Evolutionary conservation across 2,797 vertebrate species (phyloP).

Genomic region (Leptatherina wallacei): DNA sequence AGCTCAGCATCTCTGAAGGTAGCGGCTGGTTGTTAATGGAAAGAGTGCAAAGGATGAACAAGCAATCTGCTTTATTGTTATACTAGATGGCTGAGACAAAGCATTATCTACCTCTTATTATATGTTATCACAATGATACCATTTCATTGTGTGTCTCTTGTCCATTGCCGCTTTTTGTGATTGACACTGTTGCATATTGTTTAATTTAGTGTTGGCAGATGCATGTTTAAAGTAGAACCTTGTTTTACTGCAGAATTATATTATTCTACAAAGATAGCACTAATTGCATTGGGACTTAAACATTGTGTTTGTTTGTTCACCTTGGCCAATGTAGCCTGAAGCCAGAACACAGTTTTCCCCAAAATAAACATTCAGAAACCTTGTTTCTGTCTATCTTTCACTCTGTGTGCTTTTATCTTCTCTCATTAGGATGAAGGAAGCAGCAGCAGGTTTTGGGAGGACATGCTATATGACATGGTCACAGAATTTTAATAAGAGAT

Average conservation of each 20-base stretch:
- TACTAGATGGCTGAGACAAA: conserved; percentile 25
- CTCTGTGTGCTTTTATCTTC: conserved; percentile 52
- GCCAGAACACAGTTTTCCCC: conserved; percentile 35
- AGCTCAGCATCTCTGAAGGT: neutral
- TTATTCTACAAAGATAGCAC: conserved; percentile 44
- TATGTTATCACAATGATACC: conserved; percentile 20
- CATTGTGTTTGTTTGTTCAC: conserved; percentile 53
- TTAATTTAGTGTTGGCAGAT: conserved; percentile 50
- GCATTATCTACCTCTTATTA: conserved; percentile 47
- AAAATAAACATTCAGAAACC: conserved; percentile 53
- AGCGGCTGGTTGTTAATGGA: neutral
- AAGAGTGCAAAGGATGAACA: conserved; percentile 5
- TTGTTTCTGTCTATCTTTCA: conserved; percentile 37
- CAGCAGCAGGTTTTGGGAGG: conserved; percentile 44
- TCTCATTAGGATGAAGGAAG: conserved; percentile 46
- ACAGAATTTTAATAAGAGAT: conserved; percentile 59
- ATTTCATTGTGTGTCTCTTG: conserved; percentile 53
- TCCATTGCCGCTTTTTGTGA: conserved; percentile 17
- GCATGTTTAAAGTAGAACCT: conserved; percentile 34
- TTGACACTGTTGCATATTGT: conserved; percentile 32
- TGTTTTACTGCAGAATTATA: conserved; percentile 33
- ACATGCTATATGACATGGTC: conserved; percentile 42
- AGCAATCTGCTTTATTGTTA: conserved; percentile 19
- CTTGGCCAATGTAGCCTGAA: conserved; percentile 26
- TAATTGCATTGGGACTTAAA: conserved; percentile 59